phyloP scores from a whole-genome alignment of 2,797 vertebrate genomes.

The Darevskia nairensis region DNA sequence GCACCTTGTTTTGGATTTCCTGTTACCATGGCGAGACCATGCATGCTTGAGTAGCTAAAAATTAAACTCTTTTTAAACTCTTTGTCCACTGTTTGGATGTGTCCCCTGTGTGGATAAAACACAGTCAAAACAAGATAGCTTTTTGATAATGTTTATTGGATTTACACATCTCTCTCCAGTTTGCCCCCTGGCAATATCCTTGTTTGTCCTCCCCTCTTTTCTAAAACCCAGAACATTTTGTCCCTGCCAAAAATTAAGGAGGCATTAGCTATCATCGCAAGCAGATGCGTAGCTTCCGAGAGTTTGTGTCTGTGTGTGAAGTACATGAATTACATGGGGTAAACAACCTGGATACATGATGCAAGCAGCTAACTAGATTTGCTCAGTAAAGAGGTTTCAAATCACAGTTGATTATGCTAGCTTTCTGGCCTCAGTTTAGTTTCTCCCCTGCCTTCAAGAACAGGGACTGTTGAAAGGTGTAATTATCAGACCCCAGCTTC shows the following conservation, averaged over 20 bases:
- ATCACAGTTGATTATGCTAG: constrained; percentile 6
- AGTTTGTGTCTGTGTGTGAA: background rate
- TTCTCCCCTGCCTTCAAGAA: background rate
- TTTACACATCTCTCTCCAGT: background rate
- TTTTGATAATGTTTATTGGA: constrained; percentile 35
- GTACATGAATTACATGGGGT: constrained; percentile 6
- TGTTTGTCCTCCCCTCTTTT: background rate
- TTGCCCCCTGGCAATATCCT: background rate
- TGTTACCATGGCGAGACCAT: background rate
- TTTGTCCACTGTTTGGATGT: background rate
- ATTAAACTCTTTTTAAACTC: background rate
- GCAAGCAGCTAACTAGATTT: background rate
- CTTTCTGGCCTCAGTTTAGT: background rate
- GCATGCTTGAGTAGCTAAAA: background rate
- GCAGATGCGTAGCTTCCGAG: background rate
- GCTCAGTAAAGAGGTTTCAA: background rate
- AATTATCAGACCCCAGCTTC: background rate
- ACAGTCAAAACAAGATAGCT: background rate
- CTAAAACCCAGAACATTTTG: background rate
- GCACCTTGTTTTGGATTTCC: background rate
- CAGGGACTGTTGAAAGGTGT: no score
- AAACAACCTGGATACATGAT: background rate
- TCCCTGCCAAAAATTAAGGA: constrained; percentile 27
- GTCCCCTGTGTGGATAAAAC: background rate
- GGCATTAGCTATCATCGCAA: background rate